A percentile compares a stretch with the other conserved stretches of the same genome.
phyloP scores from a whole-genome alignment of 2,888 invertebrate species.

The Stenodema calcarata region DNA sequence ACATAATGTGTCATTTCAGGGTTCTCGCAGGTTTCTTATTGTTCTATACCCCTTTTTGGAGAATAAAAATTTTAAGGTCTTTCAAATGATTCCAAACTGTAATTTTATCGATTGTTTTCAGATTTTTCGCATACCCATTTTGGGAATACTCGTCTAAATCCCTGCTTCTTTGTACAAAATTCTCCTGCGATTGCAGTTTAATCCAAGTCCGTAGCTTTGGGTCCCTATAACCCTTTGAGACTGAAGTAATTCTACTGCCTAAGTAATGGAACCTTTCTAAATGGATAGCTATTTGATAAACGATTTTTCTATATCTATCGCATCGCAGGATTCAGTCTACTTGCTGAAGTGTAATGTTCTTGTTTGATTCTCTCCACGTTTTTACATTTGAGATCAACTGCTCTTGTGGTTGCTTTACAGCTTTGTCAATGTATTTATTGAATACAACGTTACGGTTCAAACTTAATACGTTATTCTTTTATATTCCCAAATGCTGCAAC shows the following conservation, averaged over 20 bases:
- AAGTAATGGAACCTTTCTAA: background rate
- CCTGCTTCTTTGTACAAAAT: background rate
- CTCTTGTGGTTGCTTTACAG: background rate
- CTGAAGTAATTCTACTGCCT: slow-evolving; percentile 31
- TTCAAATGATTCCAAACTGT: no score
- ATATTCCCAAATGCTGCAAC: no score
- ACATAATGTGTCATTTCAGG: no score
- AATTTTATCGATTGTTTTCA: no score
- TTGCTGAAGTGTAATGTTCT: background rate
- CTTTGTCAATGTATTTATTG: slow-evolving; percentile 17
- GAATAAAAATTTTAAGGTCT: no score
- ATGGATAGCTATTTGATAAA: background rate
- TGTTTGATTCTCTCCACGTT: background rate
- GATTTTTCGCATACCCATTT: no score
- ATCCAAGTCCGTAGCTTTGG: background rate
- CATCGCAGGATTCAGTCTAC: background rate
- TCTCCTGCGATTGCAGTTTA: background rate
- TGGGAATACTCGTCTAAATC: no score
- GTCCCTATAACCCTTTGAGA: slow-evolving; percentile 10
- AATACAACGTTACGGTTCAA: background rate
- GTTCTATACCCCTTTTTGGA: no score
- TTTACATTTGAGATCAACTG: background rate
- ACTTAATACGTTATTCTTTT: no score
- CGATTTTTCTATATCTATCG: background rate
- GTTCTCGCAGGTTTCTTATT: no score